A percentile compares a stretch with the other conserved stretches of the same genome.
Conservation (phyloP, 2,113 vertebrate species). For the Panthera leo region DNA sequence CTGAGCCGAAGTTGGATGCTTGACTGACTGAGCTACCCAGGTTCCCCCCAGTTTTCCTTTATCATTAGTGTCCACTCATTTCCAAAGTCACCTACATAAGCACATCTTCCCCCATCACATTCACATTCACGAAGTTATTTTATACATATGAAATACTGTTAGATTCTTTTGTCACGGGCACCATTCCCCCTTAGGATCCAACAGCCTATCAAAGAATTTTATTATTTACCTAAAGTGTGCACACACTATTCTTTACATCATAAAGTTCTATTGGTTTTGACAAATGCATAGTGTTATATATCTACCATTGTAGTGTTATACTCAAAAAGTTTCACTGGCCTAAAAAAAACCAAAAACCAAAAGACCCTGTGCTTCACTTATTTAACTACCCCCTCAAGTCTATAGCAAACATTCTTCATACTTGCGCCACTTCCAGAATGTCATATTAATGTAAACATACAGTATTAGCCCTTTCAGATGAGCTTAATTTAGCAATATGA, state of each 20-base stretch:
- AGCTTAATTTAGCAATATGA: neutral
- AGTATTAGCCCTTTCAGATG: neutral
- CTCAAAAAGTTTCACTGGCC: neutral
- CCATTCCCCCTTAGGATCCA: neutral
- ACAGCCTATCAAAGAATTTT: neutral
- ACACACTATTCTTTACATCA: neutral
- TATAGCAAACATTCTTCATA: neutral
- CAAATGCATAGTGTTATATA: neutral
- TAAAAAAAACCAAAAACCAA: neutral
- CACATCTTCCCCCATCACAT: neutral
- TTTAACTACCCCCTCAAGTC: neutral
- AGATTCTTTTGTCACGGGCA: neutral
- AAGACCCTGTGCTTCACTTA: neutral
- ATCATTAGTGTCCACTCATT: neutral
- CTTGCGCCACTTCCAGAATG: neutral
- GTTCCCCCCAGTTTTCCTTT: neutral
- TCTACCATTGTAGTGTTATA: neutral
- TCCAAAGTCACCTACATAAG: neutral
- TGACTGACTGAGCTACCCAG: too few relatives aligned
- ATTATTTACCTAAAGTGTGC: neutral
- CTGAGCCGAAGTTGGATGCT: too few relatives aligned
- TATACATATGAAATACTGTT: neutral
- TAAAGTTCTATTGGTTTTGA: neutral
- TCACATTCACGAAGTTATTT: neutral
- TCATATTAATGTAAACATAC: neutral